Percentiles rank a stretch among this genome's conserved stretches.
Conservation (phyloP, 2,113 vertebrate genomes). For the Pipra filicauda region DNA sequence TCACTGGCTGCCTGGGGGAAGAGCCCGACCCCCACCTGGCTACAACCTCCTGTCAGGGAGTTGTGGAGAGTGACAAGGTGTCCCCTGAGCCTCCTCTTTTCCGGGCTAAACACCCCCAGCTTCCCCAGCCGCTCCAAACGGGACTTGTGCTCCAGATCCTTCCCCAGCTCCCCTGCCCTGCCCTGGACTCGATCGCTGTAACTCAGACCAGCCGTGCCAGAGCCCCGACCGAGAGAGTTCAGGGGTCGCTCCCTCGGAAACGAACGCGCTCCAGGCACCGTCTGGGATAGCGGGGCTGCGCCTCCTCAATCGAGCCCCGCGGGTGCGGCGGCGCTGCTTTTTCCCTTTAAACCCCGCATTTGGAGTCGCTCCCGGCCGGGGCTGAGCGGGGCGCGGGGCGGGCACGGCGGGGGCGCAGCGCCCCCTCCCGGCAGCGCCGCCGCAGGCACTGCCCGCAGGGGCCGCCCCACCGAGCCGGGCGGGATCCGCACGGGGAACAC, state of each 20-base stretch:
- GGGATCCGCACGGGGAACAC: no score
- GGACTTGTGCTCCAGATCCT: not conserved
- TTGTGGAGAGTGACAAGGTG: rapidly evolving
- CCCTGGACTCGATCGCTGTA: not conserved
- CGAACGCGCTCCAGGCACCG: no score
- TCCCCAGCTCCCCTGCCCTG: not conserved
- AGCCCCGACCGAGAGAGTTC: not conserved
- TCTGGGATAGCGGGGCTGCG: not conserved
- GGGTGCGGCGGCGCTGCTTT: not conserved
- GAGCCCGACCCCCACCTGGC: rapidly evolving
- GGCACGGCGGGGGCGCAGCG: not conserved
- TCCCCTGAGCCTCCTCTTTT: not conserved
- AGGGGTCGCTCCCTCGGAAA: not conserved
- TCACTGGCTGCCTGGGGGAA: not conserved
- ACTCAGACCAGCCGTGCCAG: not conserved
- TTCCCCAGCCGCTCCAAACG: not conserved
- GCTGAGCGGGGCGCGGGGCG: no score
- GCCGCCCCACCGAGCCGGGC: not conserved
- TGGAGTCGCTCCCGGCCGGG: not conserved
- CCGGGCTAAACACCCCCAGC: not conserved
- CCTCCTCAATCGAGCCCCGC: not conserved
- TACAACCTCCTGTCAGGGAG: not conserved
- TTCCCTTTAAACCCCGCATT: rapidly evolving
- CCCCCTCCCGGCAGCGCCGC: not conserved
- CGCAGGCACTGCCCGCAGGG: rapidly evolving